Base-by-base conservation (phyloP, 2,888 invertebrate genomes). In the Eucera pruinosa region DNA sequence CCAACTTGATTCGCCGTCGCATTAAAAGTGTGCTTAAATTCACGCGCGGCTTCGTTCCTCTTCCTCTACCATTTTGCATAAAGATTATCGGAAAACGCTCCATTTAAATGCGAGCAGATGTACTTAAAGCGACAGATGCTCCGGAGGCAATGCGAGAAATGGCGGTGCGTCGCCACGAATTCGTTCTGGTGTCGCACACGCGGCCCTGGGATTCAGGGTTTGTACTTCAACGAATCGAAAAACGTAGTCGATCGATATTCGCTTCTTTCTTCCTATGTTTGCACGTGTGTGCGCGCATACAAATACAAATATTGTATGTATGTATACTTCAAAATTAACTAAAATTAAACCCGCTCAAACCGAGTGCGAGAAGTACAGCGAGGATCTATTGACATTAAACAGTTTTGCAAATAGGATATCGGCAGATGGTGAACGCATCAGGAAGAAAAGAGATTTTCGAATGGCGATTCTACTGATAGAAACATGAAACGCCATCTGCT, bases 71-170 rank as follows among this genome's bases (percentile, higher is more conserved):
- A n/a, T n/a, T 54, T 18, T 52, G 54, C 47, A 62, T 30, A 67
- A 73, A 78, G 55, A 69, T 79, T 72, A 79, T 77, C 79, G 68
- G 79, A 33, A 79, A 78, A 78, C 64, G 73, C 11, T 50, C 61
- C 52, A 47, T 78, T 78, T 72, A 79, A 79, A 79, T 30, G 78
- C 55, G 79, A 79, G 79, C 79, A 79, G 79, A 79, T 79, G 79
- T 69, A 79, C 78, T 30, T 41, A 20, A 52, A 58, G 61, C 79
- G 79, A 79, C 79, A 79, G 79, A 79, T 79, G 79, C 79, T 78
- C 43, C 9, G 45, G 25, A 47, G 58, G 58, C 62, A 77, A 64
- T 67, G 62, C 78, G 72, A 70, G 81, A 69, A 78, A 78, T 55
- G 64, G 75, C 66, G n/a, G 54, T 30, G 55, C 52, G 75, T 52